phyloP scores from a whole-genome alignment of 2,888 invertebrate genomes.

The Mantis religiosa region DNA sequence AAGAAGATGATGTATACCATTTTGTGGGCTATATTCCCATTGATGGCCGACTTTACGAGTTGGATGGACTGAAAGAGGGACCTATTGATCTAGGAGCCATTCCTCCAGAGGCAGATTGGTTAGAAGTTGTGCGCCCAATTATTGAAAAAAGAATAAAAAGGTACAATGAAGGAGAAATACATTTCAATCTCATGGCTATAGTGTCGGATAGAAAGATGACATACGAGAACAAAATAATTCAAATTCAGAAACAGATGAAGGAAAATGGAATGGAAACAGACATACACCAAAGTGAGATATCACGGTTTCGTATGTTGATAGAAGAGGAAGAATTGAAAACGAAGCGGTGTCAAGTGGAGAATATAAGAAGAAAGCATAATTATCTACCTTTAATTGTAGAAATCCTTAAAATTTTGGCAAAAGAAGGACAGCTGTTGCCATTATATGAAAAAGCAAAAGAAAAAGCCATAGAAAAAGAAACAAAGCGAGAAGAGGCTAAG shows the following conservation, averaged over 20 bases:
- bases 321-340: constrained; percentile 84
- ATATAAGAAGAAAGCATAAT: constrained; percentile 90
- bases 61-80: constrained; percentile 92
- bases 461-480: constrained; percentile 62
- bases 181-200: constrained; percentile 97
- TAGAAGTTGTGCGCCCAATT: constrained; percentile 82
- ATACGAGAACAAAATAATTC: constrained; percentile 72
- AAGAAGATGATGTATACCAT: constrained; percentile 94
- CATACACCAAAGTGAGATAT: constrained; percentile 69
- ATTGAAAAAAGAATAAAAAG: constrained; percentile 89
- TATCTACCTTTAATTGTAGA: constrained; percentile 96
- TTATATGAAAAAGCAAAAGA: constrained; percentile 87
- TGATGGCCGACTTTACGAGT: constrained; percentile 84
- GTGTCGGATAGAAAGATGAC: constrained; percentile 86
- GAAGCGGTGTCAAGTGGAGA: constrained; percentile 79
- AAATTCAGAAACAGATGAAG: constrained; percentile 57
- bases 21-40: constrained; percentile 95
- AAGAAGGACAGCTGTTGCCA: constrained; percentile 83
- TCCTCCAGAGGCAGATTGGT: constrained; percentile 78
- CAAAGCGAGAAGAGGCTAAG: constrained; percentile 41
- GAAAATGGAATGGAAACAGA: constrained; percentile 69
- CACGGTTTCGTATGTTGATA: constrained; percentile 69
- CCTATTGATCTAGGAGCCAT: constrained; percentile 91
- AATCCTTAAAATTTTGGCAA: constrained; percentile 84
- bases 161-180: constrained; percentile 94